Percentiles rank a stretch among this genome's conserved stretches.
Conservation (phyloP, 2,113 vertebrate species). For the Paracyprichromis sp. region DNA sequence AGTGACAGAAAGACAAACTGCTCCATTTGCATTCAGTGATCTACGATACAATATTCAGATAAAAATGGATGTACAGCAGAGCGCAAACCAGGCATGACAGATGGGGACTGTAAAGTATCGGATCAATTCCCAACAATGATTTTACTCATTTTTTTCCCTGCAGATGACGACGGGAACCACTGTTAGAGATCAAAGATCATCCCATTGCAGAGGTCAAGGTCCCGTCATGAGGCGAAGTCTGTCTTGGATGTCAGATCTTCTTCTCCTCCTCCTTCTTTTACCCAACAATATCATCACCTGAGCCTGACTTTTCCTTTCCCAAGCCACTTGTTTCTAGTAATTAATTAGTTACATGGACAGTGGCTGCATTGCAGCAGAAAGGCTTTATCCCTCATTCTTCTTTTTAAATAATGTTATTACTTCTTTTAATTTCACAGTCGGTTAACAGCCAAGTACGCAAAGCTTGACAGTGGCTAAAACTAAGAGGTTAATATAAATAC, state of each 20-base stretch:
- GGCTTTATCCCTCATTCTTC: neutral
- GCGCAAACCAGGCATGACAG: slow-evolving; percentile 30
- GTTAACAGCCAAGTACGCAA: slow-evolving; percentile 18
- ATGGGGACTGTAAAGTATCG: slow-evolving; percentile 11
- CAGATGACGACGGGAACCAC: neutral
- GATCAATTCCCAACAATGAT: slow-evolving; percentile 55
- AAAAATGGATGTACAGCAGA: slow-evolving; percentile 36
- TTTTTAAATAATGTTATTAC: slow-evolving; percentile 22
- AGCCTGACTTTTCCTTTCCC: neutral
- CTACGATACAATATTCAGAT: slow-evolving; percentile 55
- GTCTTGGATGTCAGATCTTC: neutral
- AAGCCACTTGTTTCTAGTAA: neutral
- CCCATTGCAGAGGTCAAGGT: neutral
- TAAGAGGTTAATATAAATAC: neutral
- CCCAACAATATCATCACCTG: neutral
- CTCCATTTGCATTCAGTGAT: slow-evolving; percentile 61
- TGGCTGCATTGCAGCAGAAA: slow-evolving; percentile 19
- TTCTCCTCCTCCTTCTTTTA: neutral
- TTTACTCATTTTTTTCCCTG: slow-evolving; percentile 19
- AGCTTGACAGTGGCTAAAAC: neutral
- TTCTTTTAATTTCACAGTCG: slow-evolving; percentile 40
- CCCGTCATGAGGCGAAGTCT: neutral
- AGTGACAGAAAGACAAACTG: slow-evolving; percentile 58
- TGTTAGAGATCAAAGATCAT: neutral
- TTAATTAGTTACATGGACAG: slow-evolving; percentile 11